Evolutionary conservation across 2,888 invertebrate species (phyloP), one percentile per base, ranked within the genome.

Genomic region (Dolomedes plantarius): DNA sequence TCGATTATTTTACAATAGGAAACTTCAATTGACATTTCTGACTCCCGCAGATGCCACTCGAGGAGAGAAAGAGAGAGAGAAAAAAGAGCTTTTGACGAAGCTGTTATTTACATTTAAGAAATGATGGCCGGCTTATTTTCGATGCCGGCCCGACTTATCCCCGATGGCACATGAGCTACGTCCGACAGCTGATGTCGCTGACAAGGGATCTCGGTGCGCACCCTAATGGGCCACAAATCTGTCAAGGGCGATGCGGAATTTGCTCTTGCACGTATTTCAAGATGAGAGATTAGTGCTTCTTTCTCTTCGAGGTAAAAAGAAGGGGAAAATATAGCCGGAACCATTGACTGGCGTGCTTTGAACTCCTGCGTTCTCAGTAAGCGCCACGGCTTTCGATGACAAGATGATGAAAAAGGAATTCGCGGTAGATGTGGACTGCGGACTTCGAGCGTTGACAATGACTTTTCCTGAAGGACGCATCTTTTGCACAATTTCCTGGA

Each of bases 151-250:
- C 23, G 23, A 23, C 46, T 62, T 50, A 39, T 69, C 67, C 32
- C 9, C 9, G 36, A 36, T 9, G 9, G 36, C 6, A 50, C 65
- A 77, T 83, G 77, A 83, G 83, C 77, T 77, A 85, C 77, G 83
- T 56, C 77, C 83, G 77, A 85, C 83, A 85, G 83, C 83, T 85
- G 83, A 85, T 85, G 83, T 67, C 73, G 56, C 73, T 85, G 83
- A 85, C 83, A 85, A 78, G 83, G 65, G 83, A 85, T 77, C 77
- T 77, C 72, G 65, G 77, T 9, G 9, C 77, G 77, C 76, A 71
- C 77, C 36, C 83, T 85, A 85, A 85, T 85, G 77, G 83, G 73
- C 83, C 77, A 85, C 83, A 85, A 85, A 85, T 85, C 83, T 85
- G 83, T 85, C 83, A 85, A 46, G 68, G 36, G 28, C 72, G 77